Evolutionary conservation across 2,797 vertebrate species (phyloP).

Genomic region (Potorous gilbertii): DNA sequence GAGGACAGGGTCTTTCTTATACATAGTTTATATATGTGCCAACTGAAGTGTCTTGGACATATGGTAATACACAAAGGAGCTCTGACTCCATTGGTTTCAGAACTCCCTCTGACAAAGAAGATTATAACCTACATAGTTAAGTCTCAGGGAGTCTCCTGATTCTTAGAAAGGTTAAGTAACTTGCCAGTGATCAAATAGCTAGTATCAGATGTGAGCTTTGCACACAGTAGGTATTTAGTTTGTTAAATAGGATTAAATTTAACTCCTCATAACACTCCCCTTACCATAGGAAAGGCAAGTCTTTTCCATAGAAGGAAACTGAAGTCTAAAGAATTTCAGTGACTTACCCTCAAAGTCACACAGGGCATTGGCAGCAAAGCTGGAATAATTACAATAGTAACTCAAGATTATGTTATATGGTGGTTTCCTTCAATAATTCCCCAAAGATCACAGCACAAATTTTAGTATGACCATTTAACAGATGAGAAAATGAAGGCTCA

Average conservation of each 20-base stretch:
- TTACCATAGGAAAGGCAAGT: background rate
- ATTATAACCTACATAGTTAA: background rate
- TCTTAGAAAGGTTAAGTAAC: background rate
- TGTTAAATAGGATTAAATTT: background rate
- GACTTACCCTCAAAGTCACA: background rate
- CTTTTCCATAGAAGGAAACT: background rate
- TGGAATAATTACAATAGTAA: background rate
- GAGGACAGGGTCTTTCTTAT: background rate
- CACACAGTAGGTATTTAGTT: background rate
- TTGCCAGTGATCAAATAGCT: background rate
- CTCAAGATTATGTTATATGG: background rate
- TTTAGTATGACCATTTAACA: background rate
- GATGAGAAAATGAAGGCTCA: background rate
- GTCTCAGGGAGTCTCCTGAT: background rate
- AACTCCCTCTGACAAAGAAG: background rate
- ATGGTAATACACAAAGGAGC: background rate
- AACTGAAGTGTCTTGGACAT: background rate
- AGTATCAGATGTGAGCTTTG: background rate
- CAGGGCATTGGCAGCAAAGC: background rate
- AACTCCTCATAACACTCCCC: background rate
- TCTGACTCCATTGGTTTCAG: background rate
- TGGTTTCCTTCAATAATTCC: background rate
- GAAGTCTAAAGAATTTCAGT: background rate
- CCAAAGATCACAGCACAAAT: background rate
- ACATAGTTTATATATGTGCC: background rate